Percentiles rank a stretch among this genome's conserved stretches.
These are phyloP conservation scores for Lontra canadensis DNA, from an alignment of 2,113 vertebrate species.

Conservation along the genomic window DNA sequence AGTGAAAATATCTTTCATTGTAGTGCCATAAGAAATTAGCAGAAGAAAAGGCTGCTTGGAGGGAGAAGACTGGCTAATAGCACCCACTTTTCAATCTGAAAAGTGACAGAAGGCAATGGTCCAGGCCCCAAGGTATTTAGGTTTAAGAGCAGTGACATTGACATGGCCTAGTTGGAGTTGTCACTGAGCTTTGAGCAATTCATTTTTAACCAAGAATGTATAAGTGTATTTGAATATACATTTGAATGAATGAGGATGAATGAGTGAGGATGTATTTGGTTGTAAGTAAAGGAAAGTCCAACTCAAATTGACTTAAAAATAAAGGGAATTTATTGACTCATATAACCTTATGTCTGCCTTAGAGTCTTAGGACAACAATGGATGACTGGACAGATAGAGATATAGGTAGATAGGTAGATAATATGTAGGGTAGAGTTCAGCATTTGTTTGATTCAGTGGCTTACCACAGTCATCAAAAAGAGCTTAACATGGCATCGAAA, in stretches of 20 bases:
- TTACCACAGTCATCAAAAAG: neutral
- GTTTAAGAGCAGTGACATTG: neutral
- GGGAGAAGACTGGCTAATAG: neutral
- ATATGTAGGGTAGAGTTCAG: neutral
- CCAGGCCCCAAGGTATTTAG: neutral
- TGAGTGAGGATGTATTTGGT: conserved; percentile 11
- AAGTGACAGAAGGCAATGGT: neutral
- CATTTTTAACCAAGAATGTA: neutral
- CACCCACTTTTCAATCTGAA: neutral
- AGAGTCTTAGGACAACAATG: neutral
- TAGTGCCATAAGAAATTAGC: neutral
- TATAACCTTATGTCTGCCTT: neutral
- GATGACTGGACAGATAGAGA: neutral
- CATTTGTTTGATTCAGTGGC: conserved; percentile 8
- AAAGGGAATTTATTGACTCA: neutral
- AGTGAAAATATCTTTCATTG: conserved; percentile 19
- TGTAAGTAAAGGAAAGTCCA: conserved; percentile 16
- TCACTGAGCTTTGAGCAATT: neutral
- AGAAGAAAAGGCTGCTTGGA: neutral
- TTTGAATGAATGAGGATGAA: neutral
- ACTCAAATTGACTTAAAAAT: conserved; percentile 37
- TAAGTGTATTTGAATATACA: neutral
- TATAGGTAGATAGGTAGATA: neutral
- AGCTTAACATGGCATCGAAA: neutral
- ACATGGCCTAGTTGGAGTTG: neutral